A percentile compares a stretch with the other conserved stretches of the same genome.
Conservation (phyloP, 2,888 invertebrate species). For the Orchesellides sinensis region DNA sequence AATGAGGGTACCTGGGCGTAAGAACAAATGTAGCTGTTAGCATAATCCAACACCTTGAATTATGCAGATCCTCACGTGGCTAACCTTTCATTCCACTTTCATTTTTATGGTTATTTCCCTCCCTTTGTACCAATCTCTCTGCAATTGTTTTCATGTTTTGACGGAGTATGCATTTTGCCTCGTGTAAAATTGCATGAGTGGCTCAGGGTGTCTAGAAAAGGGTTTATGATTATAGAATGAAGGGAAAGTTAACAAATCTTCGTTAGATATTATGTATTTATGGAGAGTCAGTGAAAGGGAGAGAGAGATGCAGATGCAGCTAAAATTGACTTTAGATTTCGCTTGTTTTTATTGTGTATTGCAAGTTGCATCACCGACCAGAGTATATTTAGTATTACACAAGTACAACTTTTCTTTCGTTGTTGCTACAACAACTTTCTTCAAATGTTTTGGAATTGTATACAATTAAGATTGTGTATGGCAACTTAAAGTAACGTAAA, state of each 20-base stretch:
- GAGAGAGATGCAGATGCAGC: too few species aligned
- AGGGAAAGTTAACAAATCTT: background rate
- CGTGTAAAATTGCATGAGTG: background rate
- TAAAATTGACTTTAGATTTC: too few species aligned
- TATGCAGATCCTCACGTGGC: slow-evolving; percentile 4
- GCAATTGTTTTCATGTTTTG: background rate
- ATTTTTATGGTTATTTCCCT: background rate
- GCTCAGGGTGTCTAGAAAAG: background rate
- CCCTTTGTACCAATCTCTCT: background rate
- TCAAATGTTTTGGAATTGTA: too few species aligned
- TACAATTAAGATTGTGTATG: too few species aligned
- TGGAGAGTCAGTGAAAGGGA: too few species aligned
- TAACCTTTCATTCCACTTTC: slow-evolving; percentile 12
- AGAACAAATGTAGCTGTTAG: slow-evolving; percentile 12
- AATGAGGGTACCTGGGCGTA: background rate
- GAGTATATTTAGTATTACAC: too few species aligned
- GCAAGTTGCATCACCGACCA: too few species aligned
- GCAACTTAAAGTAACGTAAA: too few species aligned
- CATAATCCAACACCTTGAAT: slow-evolving; percentile 15
- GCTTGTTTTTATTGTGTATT: too few species aligned
- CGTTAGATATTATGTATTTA: too few species aligned
- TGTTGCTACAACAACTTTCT: too few species aligned
- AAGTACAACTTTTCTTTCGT: too few species aligned
- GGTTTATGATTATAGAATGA: background rate
- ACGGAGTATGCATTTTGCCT: background rate